Base-by-base conservation (phyloP, 2,888 invertebrate genomes). In the Graphium colonna region DNA sequence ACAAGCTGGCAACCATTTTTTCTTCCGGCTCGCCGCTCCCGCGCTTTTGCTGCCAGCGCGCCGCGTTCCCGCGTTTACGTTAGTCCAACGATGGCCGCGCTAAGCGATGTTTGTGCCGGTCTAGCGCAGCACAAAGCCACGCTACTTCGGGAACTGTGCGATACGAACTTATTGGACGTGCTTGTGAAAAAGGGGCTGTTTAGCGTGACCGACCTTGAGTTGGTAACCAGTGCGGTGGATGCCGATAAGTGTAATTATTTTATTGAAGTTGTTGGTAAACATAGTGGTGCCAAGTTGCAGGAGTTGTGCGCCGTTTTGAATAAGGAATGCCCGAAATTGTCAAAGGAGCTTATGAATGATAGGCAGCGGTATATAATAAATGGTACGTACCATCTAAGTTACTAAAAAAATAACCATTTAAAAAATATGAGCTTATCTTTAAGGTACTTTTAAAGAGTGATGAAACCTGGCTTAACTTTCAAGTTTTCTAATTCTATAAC, bases 171-270 rank as follows among this genome's bases (percentile, higher is more conserved):
- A 48, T 71, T 93, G 62, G 91, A 92, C 58, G 91, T 92, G 60
- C 83, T 93, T 55, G 92, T 93, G 51, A 93, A 93, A 72, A 93
- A 92, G 69, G 92, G 92, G 46, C 88, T 93, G 60, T 89, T 93
- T 57, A 21, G 86, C 67, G 82, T 92, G 60, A 90, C 91, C 64
- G 92, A 93, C 65, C 90, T 92, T 62, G 92, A 93, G 75, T 82
- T 79, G 58, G 82, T 90, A 60, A 81, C 84, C 9, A 77, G 85
- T 75, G 86, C 87, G 17, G 66, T 73, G 44, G 87, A 88, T 52
- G 74, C 78, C 69, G 90, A 90, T 61, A 92, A 92, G 79, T 92
- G 92, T 68, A 83, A 89, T 71, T 91, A 89, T 74, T 90, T 92
- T 63, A 90, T 92, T 58, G 92, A 92, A 65, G 82, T 92, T 81